Evolutionary conservation across 2,113 vertebrate species (phyloP), one percentile per base, ranked within the genome.

Genomic region (Psittacus erithacus): DNA sequence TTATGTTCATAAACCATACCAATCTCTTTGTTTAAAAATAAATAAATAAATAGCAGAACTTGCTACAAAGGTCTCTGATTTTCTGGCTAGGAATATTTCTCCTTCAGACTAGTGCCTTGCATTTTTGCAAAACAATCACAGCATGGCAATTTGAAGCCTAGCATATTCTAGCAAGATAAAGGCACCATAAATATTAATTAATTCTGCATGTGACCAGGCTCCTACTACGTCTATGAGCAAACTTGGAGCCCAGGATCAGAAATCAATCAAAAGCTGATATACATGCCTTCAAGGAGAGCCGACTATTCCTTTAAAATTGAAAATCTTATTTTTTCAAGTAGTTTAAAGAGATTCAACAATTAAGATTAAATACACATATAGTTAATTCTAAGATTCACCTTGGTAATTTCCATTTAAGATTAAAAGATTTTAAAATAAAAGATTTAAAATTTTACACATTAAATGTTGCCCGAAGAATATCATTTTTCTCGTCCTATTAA

Each of bases 101-200:
- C 49, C 33, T 71, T 43, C 31, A 55, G 50, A 74, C 27, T 47
- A 82, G 10, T 49, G 55, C 5, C 50, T 77, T 65, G 35, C 31
- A 64, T 60, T 88, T 82, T 80, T 88, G 28, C 24, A 74, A 74
- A 95, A 70, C 17, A 69, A n/a, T 53, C 50, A 78, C 84, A 82
- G 43, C 24, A 49, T 4, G 0, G 9, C 27, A 59, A 52, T 86
- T 80, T 25, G 31, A 90, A 94, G 24, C 53, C 22, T 13, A 47
- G 43, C 9, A 53, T 23, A 46, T 80, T 92, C 71, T 46, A 90
- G 43, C 39, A 85, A 47, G 55, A 94, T 33, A 78, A 86, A 92
- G 38, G 22, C 20, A 80, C 24, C 17, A 43, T 41, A 86, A 92
- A 80, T 35, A 55, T 17, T 39, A 67, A 89, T 76, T 60, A 79